phyloP scores from a whole-genome alignment of 2,797 vertebrate genomes.

The Oreochromis grahami region DNA sequence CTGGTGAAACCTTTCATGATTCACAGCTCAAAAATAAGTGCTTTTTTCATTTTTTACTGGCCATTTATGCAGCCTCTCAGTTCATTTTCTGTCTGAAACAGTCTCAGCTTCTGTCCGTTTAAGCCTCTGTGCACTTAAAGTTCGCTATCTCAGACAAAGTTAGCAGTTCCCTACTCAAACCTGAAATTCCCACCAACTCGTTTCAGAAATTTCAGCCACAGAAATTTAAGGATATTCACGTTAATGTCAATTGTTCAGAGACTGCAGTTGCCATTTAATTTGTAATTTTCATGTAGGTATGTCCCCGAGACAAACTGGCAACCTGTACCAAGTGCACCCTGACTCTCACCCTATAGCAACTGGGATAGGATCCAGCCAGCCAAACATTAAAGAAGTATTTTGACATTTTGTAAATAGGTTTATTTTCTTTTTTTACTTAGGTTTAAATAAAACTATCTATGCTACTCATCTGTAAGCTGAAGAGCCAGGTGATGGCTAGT shows the following conservation, averaged over 20 bases:
- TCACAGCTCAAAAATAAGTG: background rate
- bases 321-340: background rate
- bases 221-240: background rate
- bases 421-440: background rate
- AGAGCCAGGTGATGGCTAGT: background rate
- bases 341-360: rapidly evolving
- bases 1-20: background rate
- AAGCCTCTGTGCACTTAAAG: background rate
- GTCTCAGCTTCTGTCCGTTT: background rate
- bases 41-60: background rate
- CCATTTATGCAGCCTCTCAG: background rate
- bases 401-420: background rate
- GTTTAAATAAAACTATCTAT: background rate
- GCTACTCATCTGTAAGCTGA: background rate
- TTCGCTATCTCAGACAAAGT: rapidly evolving
- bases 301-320: rapidly evolving
- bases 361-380: background rate
- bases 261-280: background rate
- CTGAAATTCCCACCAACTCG: background rate
- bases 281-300: background rate
- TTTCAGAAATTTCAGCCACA: background rate
- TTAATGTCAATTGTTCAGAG: background rate
- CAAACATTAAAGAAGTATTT: background rate
- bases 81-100: background rate
- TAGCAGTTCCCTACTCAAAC: rapidly evolving